phyloP scores from a whole-genome alignment of 2,113 vertebrate species.

The Eubucco bourcierii region DNA sequence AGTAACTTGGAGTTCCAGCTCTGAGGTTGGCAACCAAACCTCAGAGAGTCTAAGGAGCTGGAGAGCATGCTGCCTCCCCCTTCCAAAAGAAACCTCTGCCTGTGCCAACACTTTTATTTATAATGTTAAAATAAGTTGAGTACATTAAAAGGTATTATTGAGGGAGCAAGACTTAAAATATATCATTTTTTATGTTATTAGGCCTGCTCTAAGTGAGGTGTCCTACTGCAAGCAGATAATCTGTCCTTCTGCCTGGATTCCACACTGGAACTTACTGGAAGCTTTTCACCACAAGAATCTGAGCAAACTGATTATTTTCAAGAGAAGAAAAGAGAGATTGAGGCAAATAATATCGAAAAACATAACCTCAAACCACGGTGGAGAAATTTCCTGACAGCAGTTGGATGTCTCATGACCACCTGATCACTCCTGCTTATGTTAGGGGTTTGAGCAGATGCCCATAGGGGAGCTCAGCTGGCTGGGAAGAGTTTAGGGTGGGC shows the following conservation, averaged over 20 bases:
- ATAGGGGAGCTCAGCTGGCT: background rate
- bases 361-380: conserved; percentile 57
- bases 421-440: background rate
- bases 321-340: conserved; percentile 39
- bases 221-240: conserved; percentile 41
- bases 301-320: conserved; percentile 51
- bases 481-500: background rate
- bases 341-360: conserved; percentile 47
- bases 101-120: conserved; percentile 58
- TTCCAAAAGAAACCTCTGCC: conserved; percentile 56
- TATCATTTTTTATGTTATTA: conserved; percentile 50
- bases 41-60: conserved; percentile 55
- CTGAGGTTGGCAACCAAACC: conserved; percentile 43
- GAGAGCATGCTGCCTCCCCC: background rate
- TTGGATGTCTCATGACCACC: conserved; percentile 13
- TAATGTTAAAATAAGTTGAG: conserved; percentile 51
- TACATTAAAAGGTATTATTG: conserved; percentile 36
- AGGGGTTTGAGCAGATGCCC: background rate
- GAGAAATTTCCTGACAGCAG: conserved; percentile 40
- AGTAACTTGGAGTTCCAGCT: conserved; percentile 39
- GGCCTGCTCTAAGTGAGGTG: conserved; percentile 43
- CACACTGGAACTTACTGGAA: conserved; percentile 68
- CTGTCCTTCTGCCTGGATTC: conserved; percentile 35
- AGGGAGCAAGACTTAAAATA: conserved; percentile 31
- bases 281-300: conserved; percentile 54